These are phyloP conservation scores for Myodes glareolus DNA, from an alignment of 2,113 vertebrate genomes.

Conservation along the genomic window DNA sequence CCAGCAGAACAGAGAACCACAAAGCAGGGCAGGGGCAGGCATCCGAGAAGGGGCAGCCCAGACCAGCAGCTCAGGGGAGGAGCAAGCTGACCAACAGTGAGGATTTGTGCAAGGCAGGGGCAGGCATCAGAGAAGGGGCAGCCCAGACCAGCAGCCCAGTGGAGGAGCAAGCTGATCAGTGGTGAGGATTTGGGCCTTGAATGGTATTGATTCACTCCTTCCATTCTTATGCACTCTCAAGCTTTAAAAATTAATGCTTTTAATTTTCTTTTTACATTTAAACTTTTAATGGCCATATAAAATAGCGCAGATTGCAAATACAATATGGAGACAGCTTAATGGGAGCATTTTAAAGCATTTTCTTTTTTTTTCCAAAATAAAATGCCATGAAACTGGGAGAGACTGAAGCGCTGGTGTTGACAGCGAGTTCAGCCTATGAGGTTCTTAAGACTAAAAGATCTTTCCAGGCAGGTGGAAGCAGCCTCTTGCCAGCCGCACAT, in stretches of 20 bases:
- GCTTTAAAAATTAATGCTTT: slow-evolving; percentile 72
- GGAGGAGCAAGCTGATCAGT: not conserved
- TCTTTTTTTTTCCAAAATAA: slow-evolving; percentile 26
- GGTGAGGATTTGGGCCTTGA: not conserved
- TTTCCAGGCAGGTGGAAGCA: accelerated
- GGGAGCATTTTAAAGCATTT: slow-evolving; percentile 34
- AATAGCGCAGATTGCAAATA: slow-evolving; percentile 48
- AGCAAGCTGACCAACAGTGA: no score
- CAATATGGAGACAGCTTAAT: slow-evolving; percentile 21
- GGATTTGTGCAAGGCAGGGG: not conserved
- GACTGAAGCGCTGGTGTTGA: not conserved
- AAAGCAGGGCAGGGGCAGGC: not conserved
- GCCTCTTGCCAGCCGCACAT: not conserved
- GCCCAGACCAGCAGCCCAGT: not conserved
- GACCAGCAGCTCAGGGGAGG: no score
- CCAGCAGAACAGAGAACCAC: slow-evolving; percentile 48
- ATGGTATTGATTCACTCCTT: slow-evolving; percentile 47
- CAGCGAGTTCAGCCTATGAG: not conserved
- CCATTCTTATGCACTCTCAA: slow-evolving; percentile 28
- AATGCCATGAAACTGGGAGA: not conserved
- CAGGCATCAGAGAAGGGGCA: not conserved
- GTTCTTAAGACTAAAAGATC: not conserved
- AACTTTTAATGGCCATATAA: slow-evolving; percentile 45
- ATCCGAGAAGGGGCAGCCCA: not conserved
- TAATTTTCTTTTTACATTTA: slow-evolving; percentile 73